Evolutionary conservation across 1,140 invertebrate genomes (phyloP).

Genomic region (Drosophila pseudoananassae): DNA sequence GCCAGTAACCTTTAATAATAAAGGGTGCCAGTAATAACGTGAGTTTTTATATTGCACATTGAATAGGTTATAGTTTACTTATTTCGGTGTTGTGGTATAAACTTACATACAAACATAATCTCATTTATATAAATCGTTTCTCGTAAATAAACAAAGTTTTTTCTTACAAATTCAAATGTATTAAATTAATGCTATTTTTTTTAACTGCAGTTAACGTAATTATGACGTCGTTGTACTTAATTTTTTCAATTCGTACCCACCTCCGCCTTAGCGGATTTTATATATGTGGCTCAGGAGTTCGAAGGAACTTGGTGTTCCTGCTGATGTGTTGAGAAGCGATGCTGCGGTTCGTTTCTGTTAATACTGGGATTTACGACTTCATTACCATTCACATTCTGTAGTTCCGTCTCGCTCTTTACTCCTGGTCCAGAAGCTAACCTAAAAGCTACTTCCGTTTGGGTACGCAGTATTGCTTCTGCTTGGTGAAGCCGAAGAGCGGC

Average conservation of each 20-base stretch:
- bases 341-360: slow-evolving; percentile 32
- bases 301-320: slow-evolving; percentile 35
- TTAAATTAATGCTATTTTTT: slow-evolving; percentile 40
- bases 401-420: slow-evolving; percentile 60
- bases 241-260: slow-evolving; percentile 9
- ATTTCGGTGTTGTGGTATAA: slow-evolving; percentile 1
- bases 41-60: slow-evolving; percentile 38
- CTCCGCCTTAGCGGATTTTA: neutral
- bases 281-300: slow-evolving; percentile 23
- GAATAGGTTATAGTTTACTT: neutral
- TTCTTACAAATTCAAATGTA: slow-evolving; percentile 26
- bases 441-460: slow-evolving; percentile 92
- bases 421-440: slow-evolving; percentile 89
- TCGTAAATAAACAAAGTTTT: slow-evolving; percentile 3
- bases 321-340: slow-evolving; percentile 20
- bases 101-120: slow-evolving; percentile 35
- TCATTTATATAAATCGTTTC: slow-evolving; percentile 12
- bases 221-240: slow-evolving; percentile 53
- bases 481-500: slow-evolving; percentile 90
- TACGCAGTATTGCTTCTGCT: slow-evolving; percentile 91
- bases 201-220: slow-evolving; percentile 28
- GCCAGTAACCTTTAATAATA: slow-evolving; percentile 1
- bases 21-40: slow-evolving; percentile 12
- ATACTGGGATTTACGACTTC: slow-evolving; percentile 20
- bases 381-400: slow-evolving; percentile 14